Conservation (phyloP, 2,797 vertebrate genomes). For the Alcedo atthis region DNA sequence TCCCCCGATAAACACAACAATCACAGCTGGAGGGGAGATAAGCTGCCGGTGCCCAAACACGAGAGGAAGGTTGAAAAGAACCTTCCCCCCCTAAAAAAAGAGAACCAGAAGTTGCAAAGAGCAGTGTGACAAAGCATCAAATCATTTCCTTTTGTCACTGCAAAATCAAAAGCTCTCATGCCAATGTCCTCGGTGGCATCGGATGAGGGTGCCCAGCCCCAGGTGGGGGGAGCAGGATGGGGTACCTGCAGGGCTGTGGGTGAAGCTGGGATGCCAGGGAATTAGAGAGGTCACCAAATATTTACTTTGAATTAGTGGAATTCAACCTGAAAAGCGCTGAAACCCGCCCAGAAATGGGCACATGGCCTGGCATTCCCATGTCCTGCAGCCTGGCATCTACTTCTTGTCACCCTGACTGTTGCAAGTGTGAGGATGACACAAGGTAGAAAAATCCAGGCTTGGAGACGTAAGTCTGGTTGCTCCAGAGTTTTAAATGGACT, state of each 20-base stretch:
- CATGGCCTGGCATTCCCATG: background rate
- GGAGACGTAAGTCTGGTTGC: too few species aligned
- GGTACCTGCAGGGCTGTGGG: background rate
- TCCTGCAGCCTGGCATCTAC: background rate
- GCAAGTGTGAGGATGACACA: background rate
- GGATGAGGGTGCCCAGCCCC: accelerated
- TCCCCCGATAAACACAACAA: too few species aligned
- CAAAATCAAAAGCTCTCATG: background rate
- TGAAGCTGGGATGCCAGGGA: background rate
- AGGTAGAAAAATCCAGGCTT: too few species aligned
- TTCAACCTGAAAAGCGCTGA: background rate
- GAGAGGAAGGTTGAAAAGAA: background rate
- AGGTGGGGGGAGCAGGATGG: background rate
- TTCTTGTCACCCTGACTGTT: background rate
- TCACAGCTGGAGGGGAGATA: background rate
- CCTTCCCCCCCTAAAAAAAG: background rate
- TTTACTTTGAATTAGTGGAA: background rate
- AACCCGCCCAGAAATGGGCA: background rate
- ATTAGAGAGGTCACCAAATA: background rate
- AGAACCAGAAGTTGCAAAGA: background rate
- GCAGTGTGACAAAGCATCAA: background rate
- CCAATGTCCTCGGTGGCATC: accelerated
- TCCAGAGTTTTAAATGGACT: background rate
- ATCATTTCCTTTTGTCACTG: background rate
- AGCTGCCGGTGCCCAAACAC: accelerated